These are phyloP conservation scores for Malaclemys terrapin DNA, from an alignment of 2,113 vertebrate species.

Conservation along the genomic window DNA sequence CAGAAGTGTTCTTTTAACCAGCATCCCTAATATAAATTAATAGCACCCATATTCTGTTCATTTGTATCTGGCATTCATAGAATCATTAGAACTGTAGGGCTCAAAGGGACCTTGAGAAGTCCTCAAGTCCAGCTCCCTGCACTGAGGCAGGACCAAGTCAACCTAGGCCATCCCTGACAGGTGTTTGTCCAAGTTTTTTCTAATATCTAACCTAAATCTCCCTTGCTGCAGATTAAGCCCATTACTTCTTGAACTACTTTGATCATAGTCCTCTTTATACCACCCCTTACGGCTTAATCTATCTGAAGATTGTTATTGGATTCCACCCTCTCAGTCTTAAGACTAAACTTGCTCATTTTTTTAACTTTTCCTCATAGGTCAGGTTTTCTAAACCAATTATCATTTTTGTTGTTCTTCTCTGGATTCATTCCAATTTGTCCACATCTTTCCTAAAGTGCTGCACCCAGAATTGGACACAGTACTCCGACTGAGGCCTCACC, in stretches of 20 bases:
- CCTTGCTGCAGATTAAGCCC: background rate
- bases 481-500: background rate
- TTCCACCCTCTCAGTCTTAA: background rate
- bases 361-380: background rate
- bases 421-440: background rate
- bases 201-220: background rate
- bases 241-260: background rate
- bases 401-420: background rate
- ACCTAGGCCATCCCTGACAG: background rate
- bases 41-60: background rate
- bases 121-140: background rate
- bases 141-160: background rate
- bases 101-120: background rate
- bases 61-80: background rate
- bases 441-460: background rate
- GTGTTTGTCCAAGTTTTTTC: background rate
- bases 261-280: background rate
- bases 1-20: background rate
- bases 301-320: background rate
- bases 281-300: background rate
- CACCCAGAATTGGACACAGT: background rate
- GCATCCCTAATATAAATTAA: background rate
- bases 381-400: background rate
- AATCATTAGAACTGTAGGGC: background rate
- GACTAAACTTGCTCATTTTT: background rate